phyloP scores from a whole-genome alignment of 2,797 vertebrate genomes.

The Trachops cirrhosus region DNA sequence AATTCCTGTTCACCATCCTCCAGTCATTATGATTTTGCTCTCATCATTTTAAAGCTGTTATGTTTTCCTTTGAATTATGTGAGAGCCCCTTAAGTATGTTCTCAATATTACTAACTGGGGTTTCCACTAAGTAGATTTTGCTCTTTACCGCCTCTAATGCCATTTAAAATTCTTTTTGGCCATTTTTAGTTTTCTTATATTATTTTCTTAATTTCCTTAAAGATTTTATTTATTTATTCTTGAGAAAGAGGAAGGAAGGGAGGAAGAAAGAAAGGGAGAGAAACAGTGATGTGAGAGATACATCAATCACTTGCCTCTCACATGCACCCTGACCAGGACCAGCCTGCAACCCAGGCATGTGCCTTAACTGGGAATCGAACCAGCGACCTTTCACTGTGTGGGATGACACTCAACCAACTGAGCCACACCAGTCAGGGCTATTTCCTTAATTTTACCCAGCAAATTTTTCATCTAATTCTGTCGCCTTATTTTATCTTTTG shows the following conservation, averaged over 20 bases:
- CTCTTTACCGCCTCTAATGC: background rate
- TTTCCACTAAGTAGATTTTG: background rate
- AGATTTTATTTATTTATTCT: too few relatives aligned
- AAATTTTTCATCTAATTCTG: background rate
- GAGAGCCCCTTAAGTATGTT: background rate
- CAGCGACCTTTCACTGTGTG: too few relatives aligned
- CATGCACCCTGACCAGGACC: too few relatives aligned
- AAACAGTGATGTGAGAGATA: too few relatives aligned
- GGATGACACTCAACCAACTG: too few relatives aligned
- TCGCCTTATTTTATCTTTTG: background rate
- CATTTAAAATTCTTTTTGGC: background rate
- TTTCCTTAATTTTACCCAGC: background rate
- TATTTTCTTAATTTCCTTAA: background rate
- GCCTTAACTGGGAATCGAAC: too few relatives aligned
- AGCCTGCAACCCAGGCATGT: too few relatives aligned
- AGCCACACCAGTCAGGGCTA: too few relatives aligned
- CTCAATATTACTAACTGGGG: background rate
- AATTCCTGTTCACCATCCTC: background rate
- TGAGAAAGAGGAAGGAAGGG: too few relatives aligned
- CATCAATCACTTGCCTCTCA: too few relatives aligned
- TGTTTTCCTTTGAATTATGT: background rate
- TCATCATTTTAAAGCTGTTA: background rate
- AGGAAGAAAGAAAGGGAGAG: too few relatives aligned
- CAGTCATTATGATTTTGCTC: background rate
- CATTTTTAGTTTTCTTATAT: background rate